phyloP scores from a whole-genome alignment of 2,888 invertebrate species.

The Agonopterix subpropinquella region DNA sequence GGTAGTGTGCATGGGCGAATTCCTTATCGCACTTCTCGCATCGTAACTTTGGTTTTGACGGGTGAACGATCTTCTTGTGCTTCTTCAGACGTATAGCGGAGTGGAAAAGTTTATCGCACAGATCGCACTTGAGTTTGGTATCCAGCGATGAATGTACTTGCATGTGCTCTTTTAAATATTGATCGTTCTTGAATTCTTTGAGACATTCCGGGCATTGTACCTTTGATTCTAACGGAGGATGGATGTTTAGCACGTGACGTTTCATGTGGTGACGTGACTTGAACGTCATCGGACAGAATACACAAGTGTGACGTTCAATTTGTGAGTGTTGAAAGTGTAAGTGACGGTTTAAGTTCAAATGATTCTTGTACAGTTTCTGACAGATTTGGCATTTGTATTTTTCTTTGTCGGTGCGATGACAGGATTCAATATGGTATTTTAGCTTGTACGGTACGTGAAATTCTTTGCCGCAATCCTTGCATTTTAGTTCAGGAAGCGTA shows the following conservation, averaged over 20 bases:
- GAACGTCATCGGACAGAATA: slow-evolving; percentile 64
- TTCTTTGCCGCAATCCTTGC: slow-evolving; percentile 54
- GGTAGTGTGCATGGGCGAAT: slow-evolving; percentile 61
- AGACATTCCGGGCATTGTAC: slow-evolving; percentile 60
- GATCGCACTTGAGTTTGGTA: slow-evolving; percentile 59
- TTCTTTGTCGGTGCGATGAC: slow-evolving; percentile 47
- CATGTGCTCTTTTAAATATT: slow-evolving; percentile 66
- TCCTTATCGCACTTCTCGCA: slow-evolving; percentile 65
- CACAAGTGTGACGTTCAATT: slow-evolving; percentile 54
- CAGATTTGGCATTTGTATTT: slow-evolving; percentile 57
- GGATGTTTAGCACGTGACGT: slow-evolving; percentile 60
- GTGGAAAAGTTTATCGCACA: slow-evolving; percentile 62
- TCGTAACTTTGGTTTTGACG: slow-evolving; percentile 52
- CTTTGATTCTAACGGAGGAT: slow-evolving; percentile 64
- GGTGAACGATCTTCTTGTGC: slow-evolving; percentile 65
- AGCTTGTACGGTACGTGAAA: slow-evolving; percentile 61
- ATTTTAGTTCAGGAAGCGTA: slow-evolving; percentile 59
- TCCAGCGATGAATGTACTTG: slow-evolving; percentile 59
- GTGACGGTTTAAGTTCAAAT: slow-evolving; percentile 53
- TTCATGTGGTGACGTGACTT: slow-evolving; percentile 67
- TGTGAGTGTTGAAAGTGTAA: slow-evolving; percentile 57
- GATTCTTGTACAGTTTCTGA: slow-evolving; percentile 55
- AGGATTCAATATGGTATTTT: slow-evolving; percentile 50
- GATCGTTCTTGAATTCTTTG: slow-evolving; percentile 67
- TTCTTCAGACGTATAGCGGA: slow-evolving; percentile 60